These are phyloP conservation scores for Ploceus nigricollis DNA, from an alignment of 2,113 vertebrate genomes.

Conservation along the genomic window DNA sequence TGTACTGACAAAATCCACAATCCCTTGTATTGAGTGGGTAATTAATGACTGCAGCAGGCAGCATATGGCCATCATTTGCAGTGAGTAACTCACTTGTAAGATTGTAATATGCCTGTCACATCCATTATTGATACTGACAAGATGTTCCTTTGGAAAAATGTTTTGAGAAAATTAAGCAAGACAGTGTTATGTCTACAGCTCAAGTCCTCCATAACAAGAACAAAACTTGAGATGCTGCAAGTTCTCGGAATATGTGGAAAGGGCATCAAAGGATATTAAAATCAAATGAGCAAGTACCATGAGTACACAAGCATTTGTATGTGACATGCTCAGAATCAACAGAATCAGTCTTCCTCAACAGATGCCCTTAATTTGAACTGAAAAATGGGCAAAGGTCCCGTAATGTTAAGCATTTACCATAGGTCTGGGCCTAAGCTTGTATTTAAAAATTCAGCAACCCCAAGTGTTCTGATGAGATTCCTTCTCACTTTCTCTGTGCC, in stretches of 20 bases:
- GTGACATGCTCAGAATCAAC: not conserved
- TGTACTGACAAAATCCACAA: not conserved
- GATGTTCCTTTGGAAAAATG: not conserved
- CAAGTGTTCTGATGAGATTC: not conserved
- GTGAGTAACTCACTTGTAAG: not conserved
- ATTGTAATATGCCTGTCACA: not conserved
- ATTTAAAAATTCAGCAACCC: not conserved
- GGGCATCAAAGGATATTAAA: not conserved
- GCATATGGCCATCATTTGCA: not conserved
- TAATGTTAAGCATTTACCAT: not conserved
- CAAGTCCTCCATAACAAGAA: not conserved
- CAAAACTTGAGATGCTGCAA: not conserved
- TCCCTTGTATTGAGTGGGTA: not conserved
- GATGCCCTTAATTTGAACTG: not conserved
- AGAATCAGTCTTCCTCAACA: not conserved
- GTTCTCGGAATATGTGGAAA: not conserved
- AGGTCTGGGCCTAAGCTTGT: not conserved
- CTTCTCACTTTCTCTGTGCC: not conserved
- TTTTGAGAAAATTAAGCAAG: constrained; percentile 5
- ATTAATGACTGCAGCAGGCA: not conserved
- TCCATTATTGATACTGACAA: not conserved
- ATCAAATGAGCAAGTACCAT: not conserved
- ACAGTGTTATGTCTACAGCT: not conserved
- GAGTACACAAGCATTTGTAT: not conserved
- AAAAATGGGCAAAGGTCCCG: not conserved